Percentiles rank a stretch among this genome's conserved stretches.
Conservation (phyloP, 2,888 invertebrate species). For the Rambutsinella grinnellia region DNA sequence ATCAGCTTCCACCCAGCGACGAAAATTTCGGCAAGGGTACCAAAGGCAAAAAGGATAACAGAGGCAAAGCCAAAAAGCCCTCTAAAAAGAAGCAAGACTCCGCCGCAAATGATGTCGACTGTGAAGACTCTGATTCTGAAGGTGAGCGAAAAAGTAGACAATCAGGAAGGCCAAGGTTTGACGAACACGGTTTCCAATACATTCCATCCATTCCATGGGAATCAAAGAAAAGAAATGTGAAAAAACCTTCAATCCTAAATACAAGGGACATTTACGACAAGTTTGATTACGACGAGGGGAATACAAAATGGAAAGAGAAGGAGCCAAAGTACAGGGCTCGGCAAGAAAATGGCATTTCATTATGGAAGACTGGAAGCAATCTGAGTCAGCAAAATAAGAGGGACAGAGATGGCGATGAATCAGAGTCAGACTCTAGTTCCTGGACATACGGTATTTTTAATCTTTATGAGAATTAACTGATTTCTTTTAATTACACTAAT, state of each 20-base stretch:
- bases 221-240: conserved; percentile 27
- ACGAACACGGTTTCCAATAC: conserved; percentile 51
- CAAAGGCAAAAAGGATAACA: background rate
- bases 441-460: conserved; percentile 44
- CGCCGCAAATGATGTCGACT: conserved; percentile 40
- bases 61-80: conserved; percentile 13
- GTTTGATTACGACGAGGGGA: conserved; percentile 43
- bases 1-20: conserved; percentile 40
- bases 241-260: conserved; percentile 34
- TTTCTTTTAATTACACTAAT: background rate
- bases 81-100: conserved; percentile 10
- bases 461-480: background rate
- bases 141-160: conserved; percentile 29
- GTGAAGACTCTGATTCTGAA: conserved; percentile 28
- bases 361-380: conserved; percentile 52
- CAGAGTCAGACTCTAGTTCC: conserved; percentile 41
- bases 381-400: conserved; percentile 26
- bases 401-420: conserved; percentile 19
- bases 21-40: conserved; percentile 45
- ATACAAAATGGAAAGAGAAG: conserved; percentile 40
- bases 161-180: conserved; percentile 39
- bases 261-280: conserved; percentile 53
- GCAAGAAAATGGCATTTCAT: conserved; percentile 41
- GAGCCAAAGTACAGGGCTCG: conserved; percentile 26
- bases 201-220: conserved; percentile 43